Conservation (phyloP, 1,140 invertebrate genomes). For the Drosophila tristis region DNA sequence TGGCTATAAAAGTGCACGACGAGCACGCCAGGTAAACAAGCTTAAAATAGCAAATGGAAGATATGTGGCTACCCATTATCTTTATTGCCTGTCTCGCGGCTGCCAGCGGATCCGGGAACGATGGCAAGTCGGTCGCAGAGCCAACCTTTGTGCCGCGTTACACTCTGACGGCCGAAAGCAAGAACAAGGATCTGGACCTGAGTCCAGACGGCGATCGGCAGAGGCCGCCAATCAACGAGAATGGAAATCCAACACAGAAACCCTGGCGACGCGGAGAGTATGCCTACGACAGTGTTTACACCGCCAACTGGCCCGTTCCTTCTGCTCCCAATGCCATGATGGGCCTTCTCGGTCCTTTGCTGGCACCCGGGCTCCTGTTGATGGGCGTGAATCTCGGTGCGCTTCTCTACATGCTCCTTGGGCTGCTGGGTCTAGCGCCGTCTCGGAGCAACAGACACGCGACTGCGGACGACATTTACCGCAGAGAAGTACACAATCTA, state of each 20-base stretch:
- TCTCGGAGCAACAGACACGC: slow-evolving; percentile 12
- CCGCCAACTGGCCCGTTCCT: slow-evolving; percentile 30
- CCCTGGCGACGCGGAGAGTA: slow-evolving; percentile 64
- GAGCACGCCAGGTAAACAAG: slow-evolving; percentile 1
- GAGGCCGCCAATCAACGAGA: not conserved
- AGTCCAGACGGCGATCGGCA: slow-evolving; percentile 1
- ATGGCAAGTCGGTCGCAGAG: slow-evolving; percentile 18
- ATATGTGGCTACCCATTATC: slow-evolving; percentile 36
- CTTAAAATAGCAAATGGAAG: slow-evolving; percentile 15
- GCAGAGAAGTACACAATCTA: slow-evolving; percentile 48
- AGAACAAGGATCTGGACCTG: slow-evolving; percentile 44
- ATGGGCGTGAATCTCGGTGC: slow-evolving; percentile 64
- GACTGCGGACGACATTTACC: slow-evolving; percentile 21
- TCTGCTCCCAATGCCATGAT: slow-evolving; percentile 14
- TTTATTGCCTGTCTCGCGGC: slow-evolving; percentile 30
- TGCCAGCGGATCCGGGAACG: not conserved
- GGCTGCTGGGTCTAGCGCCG: slow-evolving; percentile 53
- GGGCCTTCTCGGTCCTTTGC: slow-evolving; percentile 24
- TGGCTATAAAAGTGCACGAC: slow-evolving; percentile 52
- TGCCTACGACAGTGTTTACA: slow-evolving; percentile 16
- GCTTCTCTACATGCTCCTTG: slow-evolving; percentile 58
- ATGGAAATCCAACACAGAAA: slow-evolving; percentile 19
- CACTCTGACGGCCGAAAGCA: slow-evolving; percentile 49
- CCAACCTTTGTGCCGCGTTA: slow-evolving; percentile 45
- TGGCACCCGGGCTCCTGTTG: slow-evolving; percentile 56